Evolutionary conservation across 2,113 vertebrate species (phyloP).

Genomic region (Pituophis catenifer): DNA sequence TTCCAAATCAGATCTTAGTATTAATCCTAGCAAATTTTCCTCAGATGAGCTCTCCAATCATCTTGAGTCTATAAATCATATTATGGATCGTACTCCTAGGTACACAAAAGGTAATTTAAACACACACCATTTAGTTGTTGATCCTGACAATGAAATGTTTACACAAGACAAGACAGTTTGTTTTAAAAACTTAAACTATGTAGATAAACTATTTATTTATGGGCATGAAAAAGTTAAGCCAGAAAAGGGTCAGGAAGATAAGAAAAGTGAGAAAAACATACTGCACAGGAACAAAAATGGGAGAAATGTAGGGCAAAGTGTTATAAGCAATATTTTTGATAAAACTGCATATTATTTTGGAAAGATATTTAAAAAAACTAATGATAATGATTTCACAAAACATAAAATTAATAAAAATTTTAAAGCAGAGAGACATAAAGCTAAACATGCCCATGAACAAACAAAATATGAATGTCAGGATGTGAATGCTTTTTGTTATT

Average conservation of each 20-base stretch:
- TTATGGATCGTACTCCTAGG: background rate
- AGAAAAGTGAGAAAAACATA: background rate
- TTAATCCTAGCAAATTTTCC: background rate
- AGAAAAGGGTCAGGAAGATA: background rate
- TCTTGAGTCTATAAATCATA: background rate
- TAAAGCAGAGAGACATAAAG: constrained; percentile 20
- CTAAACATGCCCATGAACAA: constrained; percentile 23
- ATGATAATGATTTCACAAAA: background rate
- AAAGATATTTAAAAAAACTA: constrained; percentile 18
- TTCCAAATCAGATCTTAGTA: background rate
- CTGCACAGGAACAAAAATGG: constrained; percentile 24
- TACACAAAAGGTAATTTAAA: background rate
- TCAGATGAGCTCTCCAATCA: background rate
- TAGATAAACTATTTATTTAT: constrained; percentile 18
- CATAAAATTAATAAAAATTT: background rate
- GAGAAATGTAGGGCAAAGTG: background rate
- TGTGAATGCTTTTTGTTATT: background rate
- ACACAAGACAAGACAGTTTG: background rate
- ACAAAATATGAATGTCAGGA: constrained; percentile 4
- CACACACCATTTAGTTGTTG: background rate
- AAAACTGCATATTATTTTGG: background rate
- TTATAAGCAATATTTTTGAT: constrained; percentile 20
- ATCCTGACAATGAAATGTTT: background rate
- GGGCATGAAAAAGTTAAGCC: background rate
- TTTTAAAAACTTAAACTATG: constrained; percentile 14